These are phyloP conservation scores for Adelosebastes latens DNA, from an alignment of 2,797 vertebrate genomes.

Conservation along the genomic window DNA sequence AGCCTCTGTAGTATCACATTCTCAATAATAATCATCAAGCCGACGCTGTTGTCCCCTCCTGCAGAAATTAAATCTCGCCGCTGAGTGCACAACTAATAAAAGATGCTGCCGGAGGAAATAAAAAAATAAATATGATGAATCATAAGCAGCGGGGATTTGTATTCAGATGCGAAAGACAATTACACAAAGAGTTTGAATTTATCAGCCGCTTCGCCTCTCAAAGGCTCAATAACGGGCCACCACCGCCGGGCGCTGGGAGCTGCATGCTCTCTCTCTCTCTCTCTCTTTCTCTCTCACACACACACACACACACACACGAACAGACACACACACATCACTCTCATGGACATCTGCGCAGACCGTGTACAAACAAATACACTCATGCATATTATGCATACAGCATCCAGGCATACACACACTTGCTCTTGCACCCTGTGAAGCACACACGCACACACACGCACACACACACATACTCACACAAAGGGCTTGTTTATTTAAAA, in stretches of 20 bases:
- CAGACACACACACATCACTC: constrained; percentile 16
- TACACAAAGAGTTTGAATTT: constrained; percentile 92
- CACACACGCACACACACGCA: not conserved
- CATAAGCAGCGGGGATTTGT: constrained; percentile 90
- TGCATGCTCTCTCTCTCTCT: not conserved
- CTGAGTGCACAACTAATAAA: constrained; percentile 99
- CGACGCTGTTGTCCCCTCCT: constrained; percentile 93
- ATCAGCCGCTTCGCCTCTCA: constrained; percentile 88
- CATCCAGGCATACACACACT: constrained; percentile 15
- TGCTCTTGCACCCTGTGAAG: constrained; percentile 3
- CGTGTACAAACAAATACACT: constrained; percentile 45
- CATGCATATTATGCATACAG: constrained; percentile 28
- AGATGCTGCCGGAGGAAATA: constrained; percentile 97
- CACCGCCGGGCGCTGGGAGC: constrained; percentile 62
- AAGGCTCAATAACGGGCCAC: constrained; percentile 89
- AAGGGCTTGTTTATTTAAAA: constrained; percentile 14
- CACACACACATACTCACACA: constrained; percentile 3
- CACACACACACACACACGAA: constrained; percentile 12
- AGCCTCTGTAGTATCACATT: constrained; percentile 93
- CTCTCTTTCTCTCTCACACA: not conserved
- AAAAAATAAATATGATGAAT: constrained; percentile 99
- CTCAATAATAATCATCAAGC: constrained; percentile 99
- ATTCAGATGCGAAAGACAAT: constrained; percentile 95
- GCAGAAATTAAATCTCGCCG: constrained; percentile 98
- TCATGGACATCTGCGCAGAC: constrained; percentile 38